A percentile compares a stretch with the other conserved stretches of the same genome.
Conservation (phyloP, 2,797 vertebrate genomes). For the Sebastes itinus region DNA sequence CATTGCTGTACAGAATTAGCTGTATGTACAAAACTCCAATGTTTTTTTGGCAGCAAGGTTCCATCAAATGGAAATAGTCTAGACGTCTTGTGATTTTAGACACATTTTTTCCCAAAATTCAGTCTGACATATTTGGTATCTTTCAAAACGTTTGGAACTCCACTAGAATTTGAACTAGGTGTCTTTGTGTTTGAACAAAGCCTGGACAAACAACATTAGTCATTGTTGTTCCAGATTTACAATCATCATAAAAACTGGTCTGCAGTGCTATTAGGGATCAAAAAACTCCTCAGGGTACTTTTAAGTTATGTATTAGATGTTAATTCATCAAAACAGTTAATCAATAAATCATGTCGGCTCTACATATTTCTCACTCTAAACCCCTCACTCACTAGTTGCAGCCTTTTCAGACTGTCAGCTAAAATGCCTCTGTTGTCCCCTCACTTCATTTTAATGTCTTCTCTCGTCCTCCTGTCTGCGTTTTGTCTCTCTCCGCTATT, state of each 20-base stretch:
- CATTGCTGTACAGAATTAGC: background rate
- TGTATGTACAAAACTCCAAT: background rate
- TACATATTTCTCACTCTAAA: background rate
- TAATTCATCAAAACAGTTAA: conserved; percentile 6
- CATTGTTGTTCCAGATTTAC: background rate
- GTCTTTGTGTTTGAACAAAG: background rate
- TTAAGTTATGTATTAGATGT: conserved; percentile 2
- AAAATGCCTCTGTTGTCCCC: conserved; percentile 11
- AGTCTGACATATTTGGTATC: background rate
- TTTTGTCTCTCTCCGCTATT: conserved; percentile 9
- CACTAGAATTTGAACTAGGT: background rate
- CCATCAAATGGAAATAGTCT: background rate
- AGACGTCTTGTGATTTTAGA: background rate
- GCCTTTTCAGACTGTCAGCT: conserved; percentile 19
- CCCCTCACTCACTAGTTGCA: conserved; percentile 4
- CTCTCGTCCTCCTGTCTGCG: conserved; percentile 3
- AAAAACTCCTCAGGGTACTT: background rate
- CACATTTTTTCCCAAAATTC: background rate
- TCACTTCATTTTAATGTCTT: conserved; percentile 10
- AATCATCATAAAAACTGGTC: background rate
- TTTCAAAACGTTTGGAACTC: background rate
- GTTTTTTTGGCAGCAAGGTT: background rate
- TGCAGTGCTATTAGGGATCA: background rate
- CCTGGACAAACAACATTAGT: background rate
- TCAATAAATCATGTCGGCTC: conserved; percentile 19